Evolutionary conservation across 1,140 invertebrate genomes (phyloP).

Genomic region (Aphis craccivora): DNA sequence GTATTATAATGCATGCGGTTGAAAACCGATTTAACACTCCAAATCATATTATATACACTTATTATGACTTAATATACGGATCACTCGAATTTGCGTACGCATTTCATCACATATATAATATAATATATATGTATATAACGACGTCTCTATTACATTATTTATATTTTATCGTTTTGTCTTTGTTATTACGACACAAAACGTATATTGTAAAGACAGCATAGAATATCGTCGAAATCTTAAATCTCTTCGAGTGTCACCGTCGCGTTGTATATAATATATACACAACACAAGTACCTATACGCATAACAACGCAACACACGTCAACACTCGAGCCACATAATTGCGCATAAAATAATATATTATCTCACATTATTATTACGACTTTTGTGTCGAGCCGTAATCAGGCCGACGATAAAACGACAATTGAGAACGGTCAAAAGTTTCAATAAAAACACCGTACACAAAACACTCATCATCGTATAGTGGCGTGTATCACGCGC

Average conservation of each 20-base stretch:
- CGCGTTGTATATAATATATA: not conserved
- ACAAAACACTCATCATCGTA: not conserved
- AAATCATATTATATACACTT: not conserved
- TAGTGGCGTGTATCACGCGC: too few relatives aligned
- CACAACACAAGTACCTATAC: not conserved
- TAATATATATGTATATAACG: not conserved
- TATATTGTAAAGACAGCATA: not conserved
- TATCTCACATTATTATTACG: not conserved
- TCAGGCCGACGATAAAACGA: not conserved
- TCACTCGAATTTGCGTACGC: not conserved
- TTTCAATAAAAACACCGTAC: not conserved
- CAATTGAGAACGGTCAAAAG: not conserved
- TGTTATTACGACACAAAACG: not conserved
- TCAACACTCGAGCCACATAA: not conserved
- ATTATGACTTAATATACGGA: not conserved
- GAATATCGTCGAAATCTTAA: not conserved
- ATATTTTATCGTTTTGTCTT: not conserved
- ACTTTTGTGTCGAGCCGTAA: not conserved
- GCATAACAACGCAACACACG: not conserved
- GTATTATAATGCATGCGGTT: not conserved
- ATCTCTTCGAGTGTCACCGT: conserved; percentile 14
- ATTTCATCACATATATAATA: not conserved
- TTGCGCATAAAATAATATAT: not conserved
- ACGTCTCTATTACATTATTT: not conserved
- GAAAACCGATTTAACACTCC: not conserved